Evolutionary conservation across 2,113 vertebrate genomes (phyloP).

Genomic region (Calypte anna): DNA sequence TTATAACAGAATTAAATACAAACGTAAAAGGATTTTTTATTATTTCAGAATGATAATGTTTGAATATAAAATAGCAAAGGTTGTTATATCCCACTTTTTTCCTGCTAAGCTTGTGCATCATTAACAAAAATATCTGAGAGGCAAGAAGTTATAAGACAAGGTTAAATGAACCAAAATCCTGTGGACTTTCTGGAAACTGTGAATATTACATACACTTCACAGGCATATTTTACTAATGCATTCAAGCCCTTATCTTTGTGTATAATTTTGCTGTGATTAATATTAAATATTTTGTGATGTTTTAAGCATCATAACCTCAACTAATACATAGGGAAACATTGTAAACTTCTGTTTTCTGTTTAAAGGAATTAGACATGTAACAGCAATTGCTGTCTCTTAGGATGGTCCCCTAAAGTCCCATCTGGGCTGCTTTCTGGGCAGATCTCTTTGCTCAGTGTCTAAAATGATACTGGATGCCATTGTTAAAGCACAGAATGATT

Average conservation of each 20-base stretch:
- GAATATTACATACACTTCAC: neutral
- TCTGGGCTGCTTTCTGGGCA: constrained; percentile 11
- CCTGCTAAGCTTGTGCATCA: neutral
- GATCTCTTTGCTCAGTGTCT: constrained; percentile 22
- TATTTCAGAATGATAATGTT: constrained; percentile 34
- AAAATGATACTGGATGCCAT: neutral
- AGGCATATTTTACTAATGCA: neutral
- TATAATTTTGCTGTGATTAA: neutral
- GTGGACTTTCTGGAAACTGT: neutral
- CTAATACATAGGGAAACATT: neutral
- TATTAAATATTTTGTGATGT: neutral
- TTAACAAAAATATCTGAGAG: neutral
- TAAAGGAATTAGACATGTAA: neutral
- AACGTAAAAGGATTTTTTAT: constrained; percentile 37
- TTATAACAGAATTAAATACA: constrained; percentile 28
- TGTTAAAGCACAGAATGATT: constrained; percentile 34
- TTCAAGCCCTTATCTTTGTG: neutral
- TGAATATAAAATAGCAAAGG: neutral
- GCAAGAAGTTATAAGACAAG: neutral
- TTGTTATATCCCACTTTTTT: neutral
- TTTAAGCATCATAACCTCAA: neutral
- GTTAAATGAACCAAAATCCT: constrained; percentile 7
- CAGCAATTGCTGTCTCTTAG: neutral
- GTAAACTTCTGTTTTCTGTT: neutral
- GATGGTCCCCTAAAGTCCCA: neutral